Evolutionary conservation across 2,113 vertebrate species (phyloP), one percentile per base, ranked within the genome.

Genomic region (Leucopsar rothschildi): DNA sequence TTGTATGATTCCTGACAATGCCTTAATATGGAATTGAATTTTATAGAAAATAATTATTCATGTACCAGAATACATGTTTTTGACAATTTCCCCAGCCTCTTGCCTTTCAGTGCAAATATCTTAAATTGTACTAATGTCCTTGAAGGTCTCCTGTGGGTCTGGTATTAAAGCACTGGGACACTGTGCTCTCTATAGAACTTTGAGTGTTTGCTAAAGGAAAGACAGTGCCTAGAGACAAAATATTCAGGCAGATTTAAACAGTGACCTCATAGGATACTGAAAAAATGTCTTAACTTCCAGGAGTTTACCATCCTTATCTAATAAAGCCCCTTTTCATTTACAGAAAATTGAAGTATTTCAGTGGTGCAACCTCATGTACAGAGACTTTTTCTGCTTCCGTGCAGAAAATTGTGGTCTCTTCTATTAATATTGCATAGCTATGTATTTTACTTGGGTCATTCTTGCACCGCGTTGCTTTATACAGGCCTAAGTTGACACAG

Each of bases 21-120:
- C 3, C 8, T 77, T 56, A 45, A 14, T 44, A 23, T 9, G 5
- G 25, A 10, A 20, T 14, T 2, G 0, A 1, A 8, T 63, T 82
- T 40, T 31, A 13, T 18, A 50, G 7, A 60, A 65, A 11, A 44
- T 2, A 56, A 49, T 76, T 59, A 39, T 69, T 72, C 73, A 13
- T 37, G 4, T 35, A 27, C 37, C 2, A 10, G 31, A 49, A 47
- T n/a, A 17, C 15, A 29, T 5, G 1, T 53, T 21, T 57, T 70
- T 42, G 13, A 53, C 44, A 61, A 31, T 39, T 70, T 75, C 6
- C 7, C 4, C 12, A 50, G 8, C 2, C 0, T 66, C 15, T 81
- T 73, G 6, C 11, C n/a, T 88, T 83, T 75, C 52, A 39, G 4
- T 35, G 6, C 20, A 79, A 3, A 3, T 31, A 5, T 18, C 13